A percentile compares a stretch with the other conserved stretches of the same genome.
Conservation (phyloP, 2,888 invertebrate genomes). For the Ornithoptera priamus region DNA sequence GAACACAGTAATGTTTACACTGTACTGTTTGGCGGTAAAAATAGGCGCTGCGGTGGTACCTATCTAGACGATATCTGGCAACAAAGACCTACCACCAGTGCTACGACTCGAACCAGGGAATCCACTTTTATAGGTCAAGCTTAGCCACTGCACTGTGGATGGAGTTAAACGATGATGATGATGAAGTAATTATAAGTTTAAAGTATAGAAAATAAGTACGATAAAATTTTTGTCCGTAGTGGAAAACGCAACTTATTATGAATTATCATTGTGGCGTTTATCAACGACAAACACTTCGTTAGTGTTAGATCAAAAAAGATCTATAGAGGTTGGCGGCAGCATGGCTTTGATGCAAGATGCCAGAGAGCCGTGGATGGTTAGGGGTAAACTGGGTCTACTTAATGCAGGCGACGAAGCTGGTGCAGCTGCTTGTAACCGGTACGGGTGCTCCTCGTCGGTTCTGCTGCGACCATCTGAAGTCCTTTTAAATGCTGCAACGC, state of each 20-base stretch:
- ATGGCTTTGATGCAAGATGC: conserved; percentile 59
- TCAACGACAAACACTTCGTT: conserved; percentile 67
- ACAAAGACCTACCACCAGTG: too few relatives aligned
- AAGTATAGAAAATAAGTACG: not conserved
- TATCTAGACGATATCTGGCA: too few relatives aligned
- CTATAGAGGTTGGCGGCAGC: conserved; percentile 65
- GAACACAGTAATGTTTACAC: too few relatives aligned
- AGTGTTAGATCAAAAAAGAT: conserved; percentile 60
- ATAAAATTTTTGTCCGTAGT: conserved; percentile 43
- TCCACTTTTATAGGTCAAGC: not conserved
- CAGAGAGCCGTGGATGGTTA: conserved; percentile 51
- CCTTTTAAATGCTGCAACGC: conserved; percentile 57
- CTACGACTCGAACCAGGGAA: too few relatives aligned
- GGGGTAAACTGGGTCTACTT: conserved; percentile 58
- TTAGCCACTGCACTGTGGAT: not conserved
- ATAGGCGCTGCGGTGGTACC: too few relatives aligned
- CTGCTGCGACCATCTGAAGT: conserved; percentile 64
- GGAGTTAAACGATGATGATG: too few relatives aligned
- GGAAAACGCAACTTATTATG: conserved; percentile 74
- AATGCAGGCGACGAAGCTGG: conserved; percentile 66
- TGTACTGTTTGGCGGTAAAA: too few relatives aligned
- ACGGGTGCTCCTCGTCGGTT: conserved; percentile 65
- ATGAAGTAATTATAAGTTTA: too few relatives aligned
- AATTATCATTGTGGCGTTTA: conserved; percentile 71
- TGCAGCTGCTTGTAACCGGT: conserved; percentile 69